These are phyloP conservation scores for Echinarachnius parma DNA, from an alignment of 53 echinoderm and acorn worm genomes.

Conservation along the genomic window DNA sequence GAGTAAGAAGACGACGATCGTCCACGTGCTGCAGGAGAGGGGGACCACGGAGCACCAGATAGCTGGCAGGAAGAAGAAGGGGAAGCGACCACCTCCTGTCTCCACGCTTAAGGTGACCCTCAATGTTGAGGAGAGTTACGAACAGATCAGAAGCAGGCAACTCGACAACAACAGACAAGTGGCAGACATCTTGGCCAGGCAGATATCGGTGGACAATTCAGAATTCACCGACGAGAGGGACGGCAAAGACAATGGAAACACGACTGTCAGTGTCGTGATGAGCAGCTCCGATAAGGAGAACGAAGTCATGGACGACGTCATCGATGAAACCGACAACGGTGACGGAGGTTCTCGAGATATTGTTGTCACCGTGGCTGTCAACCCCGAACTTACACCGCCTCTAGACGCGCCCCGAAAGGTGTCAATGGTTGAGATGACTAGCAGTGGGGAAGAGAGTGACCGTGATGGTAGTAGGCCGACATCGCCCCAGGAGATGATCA, in stretches of 20 bases:
- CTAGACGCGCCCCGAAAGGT: constrained; percentile 17
- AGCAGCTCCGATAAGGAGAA: constrained; percentile 39
- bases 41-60: constrained; percentile 57
- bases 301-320: constrained; percentile 9
- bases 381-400: constrained; percentile 34
- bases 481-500: constrained; percentile 34
- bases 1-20: constrained; percentile 42
- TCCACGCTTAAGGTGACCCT: constrained; percentile 71
- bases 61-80: constrained; percentile 34
- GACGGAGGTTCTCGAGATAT: constrained; percentile 7
- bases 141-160: neutral
- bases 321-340: neutral
- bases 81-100: constrained; percentile 60
- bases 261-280: constrained; percentile 2
- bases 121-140: constrained; percentile 46
- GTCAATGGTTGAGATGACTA: neutral
- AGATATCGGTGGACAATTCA: neutral
- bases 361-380: constrained; percentile 33
- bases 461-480: neutral
- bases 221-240: neutral
- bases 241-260: neutral
- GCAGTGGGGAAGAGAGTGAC: constrained; percentile 16
- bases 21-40: constrained; percentile 57
- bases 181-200: constrained; percentile 24
- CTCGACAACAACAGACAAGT: constrained; percentile 20